Conservation (phyloP, 1,140 invertebrate genomes). For the Bombyx mandarina region DNA sequence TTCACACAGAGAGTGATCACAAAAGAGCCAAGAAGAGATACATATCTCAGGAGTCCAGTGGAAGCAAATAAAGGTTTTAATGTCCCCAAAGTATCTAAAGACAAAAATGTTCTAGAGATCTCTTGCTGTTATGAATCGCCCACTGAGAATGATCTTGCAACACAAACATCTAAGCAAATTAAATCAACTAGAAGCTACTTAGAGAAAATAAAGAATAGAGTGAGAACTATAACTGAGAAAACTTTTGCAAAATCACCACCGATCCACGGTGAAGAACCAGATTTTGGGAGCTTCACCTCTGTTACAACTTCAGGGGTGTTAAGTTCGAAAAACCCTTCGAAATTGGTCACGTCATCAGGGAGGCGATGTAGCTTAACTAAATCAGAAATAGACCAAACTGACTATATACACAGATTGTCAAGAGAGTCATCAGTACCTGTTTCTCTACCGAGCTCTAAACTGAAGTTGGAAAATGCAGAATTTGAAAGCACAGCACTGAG, state of each 20-base stretch:
- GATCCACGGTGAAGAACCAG: slow-evolving; percentile 42
- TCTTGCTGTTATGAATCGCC: slow-evolving; percentile 73
- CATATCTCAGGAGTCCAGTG: slow-evolving; percentile 33
- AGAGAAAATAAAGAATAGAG: slow-evolving; percentile 73
- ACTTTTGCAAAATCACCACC: slow-evolving; percentile 60
- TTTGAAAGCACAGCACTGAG: slow-evolving; percentile 58
- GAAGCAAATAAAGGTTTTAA: slow-evolving; percentile 33
- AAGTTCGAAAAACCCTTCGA: slow-evolving; percentile 55
- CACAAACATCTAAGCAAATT: slow-evolving; percentile 60
- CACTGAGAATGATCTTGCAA: slow-evolving; percentile 55
- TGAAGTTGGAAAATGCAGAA: slow-evolving; percentile 33
- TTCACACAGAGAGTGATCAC: slow-evolving; percentile 42
- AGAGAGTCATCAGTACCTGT: slow-evolving; percentile 36
- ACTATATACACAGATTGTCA: slow-evolving; percentile 64
- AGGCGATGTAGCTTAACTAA: slow-evolving; percentile 73
- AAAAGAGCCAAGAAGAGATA: slow-evolving; percentile 49
- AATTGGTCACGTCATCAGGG: slow-evolving; percentile 32
- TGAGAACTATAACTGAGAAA: slow-evolving; percentile 69
- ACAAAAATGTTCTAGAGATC: slow-evolving; percentile 74
- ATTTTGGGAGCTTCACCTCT: slow-evolving; percentile 72
- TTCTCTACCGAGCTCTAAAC: slow-evolving; percentile 43
- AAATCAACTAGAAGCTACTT: slow-evolving; percentile 71
- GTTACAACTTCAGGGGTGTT: slow-evolving; percentile 75
- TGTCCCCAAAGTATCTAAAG: slow-evolving; percentile 53
- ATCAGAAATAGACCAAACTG: slow-evolving; percentile 73